phyloP scores from a whole-genome alignment of 2,888 invertebrate genomes.

The Chirona hameri region DNA sequence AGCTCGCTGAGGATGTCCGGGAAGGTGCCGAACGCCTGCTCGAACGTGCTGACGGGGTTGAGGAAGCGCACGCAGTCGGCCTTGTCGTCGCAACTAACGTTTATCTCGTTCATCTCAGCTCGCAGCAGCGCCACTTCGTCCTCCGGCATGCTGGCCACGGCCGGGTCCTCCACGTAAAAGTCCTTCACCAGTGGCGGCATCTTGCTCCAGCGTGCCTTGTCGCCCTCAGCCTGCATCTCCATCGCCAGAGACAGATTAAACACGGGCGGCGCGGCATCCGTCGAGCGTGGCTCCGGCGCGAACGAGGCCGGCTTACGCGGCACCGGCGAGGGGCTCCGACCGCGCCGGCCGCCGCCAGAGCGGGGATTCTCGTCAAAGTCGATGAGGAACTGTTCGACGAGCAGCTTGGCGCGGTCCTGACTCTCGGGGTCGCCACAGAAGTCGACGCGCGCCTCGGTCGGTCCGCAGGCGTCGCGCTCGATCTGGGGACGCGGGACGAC shows the following conservation, averaged over 20 bases:
- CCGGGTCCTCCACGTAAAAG: conserved; percentile 75
- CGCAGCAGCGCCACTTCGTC: conserved; percentile 61
- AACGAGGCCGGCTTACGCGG: neutral
- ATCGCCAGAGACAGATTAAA: neutral
- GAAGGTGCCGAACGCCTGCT: conserved; percentile 74
- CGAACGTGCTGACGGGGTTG: conserved; percentile 74
- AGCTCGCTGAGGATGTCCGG: conserved; percentile 81
- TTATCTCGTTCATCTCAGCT: neutral
- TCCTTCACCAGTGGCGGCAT: conserved; percentile 68
- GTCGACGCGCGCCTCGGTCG: neutral
- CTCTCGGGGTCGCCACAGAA: neutral
- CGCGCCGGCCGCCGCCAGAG: neutral
- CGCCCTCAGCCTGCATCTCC: conserved; percentile 50
- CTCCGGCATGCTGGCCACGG: conserved; percentile 61
- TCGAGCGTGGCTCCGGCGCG: neutral
- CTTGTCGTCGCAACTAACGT: neutral
- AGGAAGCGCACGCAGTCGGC: conserved; percentile 51
- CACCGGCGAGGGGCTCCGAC: neutral
- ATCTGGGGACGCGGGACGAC: neutral
- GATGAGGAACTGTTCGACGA: conserved; percentile 7
- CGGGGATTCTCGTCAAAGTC: neutral
- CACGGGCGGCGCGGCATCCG: neutral
- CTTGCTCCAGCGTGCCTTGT: conserved; percentile 60
- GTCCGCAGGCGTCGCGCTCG: neutral
- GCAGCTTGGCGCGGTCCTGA: conserved; percentile 27